These are phyloP conservation scores for Melanotus villosus DNA, from an alignment of 2,888 invertebrate species.

Conservation along the genomic window DNA sequence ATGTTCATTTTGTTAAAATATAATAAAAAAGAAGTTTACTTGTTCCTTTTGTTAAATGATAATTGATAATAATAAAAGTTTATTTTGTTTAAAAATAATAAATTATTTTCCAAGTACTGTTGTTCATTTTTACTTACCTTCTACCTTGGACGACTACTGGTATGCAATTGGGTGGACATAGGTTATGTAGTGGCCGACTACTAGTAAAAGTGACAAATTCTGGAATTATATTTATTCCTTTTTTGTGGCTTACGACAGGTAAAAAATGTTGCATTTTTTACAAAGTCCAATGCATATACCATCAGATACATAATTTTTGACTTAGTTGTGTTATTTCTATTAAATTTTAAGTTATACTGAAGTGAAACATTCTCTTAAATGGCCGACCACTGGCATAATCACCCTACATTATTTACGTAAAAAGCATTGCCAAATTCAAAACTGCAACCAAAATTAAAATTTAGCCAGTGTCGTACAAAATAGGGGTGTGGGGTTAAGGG, in stretches of 20 bases:
- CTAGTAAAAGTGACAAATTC: slow-evolving; percentile 7
- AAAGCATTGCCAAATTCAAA: no score
- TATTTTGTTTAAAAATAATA: background rate
- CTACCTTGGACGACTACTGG: background rate
- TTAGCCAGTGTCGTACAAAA: no score
- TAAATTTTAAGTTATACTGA: slow-evolving; percentile 3
- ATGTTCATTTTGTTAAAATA: slow-evolving; percentile 7
- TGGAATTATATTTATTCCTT: slow-evolving; percentile 3
- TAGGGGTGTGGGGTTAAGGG: no score
- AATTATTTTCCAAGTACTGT: background rate
- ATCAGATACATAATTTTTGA: background rate
- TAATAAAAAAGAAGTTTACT: background rate
- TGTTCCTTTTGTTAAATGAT: background rate
- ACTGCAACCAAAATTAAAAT: no score
- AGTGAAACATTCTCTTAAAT: slow-evolving; percentile 1
- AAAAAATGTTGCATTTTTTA: background rate
- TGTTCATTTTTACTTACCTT: background rate
- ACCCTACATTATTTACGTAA: background rate
- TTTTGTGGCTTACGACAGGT: background rate
- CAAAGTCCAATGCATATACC: background rate
- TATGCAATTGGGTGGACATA: background rate
- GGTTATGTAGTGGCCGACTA: slow-evolving; percentile 5
- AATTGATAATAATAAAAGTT: background rate
- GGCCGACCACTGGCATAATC: slow-evolving; percentile 9
- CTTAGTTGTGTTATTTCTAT: slow-evolving; percentile 5